Evolutionary conservation across 1,140 invertebrate genomes (phyloP), one percentile per base, ranked within the genome.

Genomic region (Lepidurus packardi): DNA sequence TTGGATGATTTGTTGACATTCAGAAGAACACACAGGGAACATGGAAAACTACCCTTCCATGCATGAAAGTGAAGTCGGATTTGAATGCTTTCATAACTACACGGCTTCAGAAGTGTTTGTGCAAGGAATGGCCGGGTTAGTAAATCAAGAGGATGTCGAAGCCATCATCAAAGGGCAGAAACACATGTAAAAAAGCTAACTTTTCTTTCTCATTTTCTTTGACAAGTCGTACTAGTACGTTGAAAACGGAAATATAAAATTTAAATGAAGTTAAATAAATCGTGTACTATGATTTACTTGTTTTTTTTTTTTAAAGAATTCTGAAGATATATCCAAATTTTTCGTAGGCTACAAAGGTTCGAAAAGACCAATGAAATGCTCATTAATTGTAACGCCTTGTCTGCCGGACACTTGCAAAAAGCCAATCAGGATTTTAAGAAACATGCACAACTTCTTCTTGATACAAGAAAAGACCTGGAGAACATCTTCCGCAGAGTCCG

Each of bases 351-450:
- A 34, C 93, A 95, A 82, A 88, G 95, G 79, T 98, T 97, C 87
- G 96, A 98, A 83, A 98, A 98, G 83, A 97, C 96, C 3, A 98
- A 97, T 84, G 96, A 98, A 88, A 98, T 98, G 96, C 85, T 98
- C 34, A 92, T 94, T 34, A 98, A 98, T 82, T 97, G 95, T 82
- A 98, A 98, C 85, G 91, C 93, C 6, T 84, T 98, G 6, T 95
- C 94, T 6, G 89, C 92, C 9, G 88, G 90, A 79, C 89, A 95
- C 43, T 88, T 94, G 75, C 93, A 95, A 83, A 90, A 89, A 76
- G 93, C 95, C 34, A 89, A 89, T 9, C 88, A 89, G 34, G 94
- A 97, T 81, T 96, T 98, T 80, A 96, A 95, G 81, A 93, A 93
- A 82, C 94, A 97, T 83, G 95, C 92, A 0, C 89, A 92, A 80